Evolutionary conservation across 2,797 vertebrate genomes (phyloP).

Genomic region (Melanotaenia maccullochi): DNA sequence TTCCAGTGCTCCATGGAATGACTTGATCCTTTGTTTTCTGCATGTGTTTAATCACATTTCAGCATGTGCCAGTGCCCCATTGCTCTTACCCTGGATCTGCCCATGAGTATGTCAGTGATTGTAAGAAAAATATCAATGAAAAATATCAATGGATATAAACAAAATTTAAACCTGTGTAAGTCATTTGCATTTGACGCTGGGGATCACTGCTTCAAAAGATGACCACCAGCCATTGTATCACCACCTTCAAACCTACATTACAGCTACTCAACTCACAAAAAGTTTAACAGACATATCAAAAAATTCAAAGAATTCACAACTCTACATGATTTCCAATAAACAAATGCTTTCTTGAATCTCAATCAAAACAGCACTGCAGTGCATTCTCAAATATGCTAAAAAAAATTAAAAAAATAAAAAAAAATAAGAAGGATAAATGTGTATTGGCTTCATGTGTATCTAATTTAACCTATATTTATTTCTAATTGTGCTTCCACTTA

Average conservation of each 20-base stretch:
- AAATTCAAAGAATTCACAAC: too few species aligned
- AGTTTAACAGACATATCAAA: too few species aligned
- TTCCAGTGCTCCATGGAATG: too few species aligned
- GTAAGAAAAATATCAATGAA: not conserved
- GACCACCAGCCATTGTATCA: not conserved
- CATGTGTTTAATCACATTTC: too few species aligned
- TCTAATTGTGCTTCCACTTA: not conserved
- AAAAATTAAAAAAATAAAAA: too few species aligned
- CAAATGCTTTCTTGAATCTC: not conserved
- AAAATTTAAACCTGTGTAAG: not conserved
- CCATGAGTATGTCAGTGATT: not conserved
- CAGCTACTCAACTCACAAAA: not conserved
- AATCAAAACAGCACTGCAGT: too few species aligned
- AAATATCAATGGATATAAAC: not conserved
- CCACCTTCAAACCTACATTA: not conserved
- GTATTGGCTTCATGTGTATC: not conserved
- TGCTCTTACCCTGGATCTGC: not conserved
- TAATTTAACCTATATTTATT: not conserved
- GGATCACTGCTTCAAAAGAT: not conserved
- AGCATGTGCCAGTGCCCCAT: not conserved
- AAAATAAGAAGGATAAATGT: too few species aligned
- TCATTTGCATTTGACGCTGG: not conserved
- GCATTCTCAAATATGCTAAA: not conserved
- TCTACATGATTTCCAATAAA: too few species aligned
- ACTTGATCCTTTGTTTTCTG: too few species aligned